Base-by-base conservation (phyloP, 2,888 invertebrate species). In the Heteromurus nitidus region DNA sequence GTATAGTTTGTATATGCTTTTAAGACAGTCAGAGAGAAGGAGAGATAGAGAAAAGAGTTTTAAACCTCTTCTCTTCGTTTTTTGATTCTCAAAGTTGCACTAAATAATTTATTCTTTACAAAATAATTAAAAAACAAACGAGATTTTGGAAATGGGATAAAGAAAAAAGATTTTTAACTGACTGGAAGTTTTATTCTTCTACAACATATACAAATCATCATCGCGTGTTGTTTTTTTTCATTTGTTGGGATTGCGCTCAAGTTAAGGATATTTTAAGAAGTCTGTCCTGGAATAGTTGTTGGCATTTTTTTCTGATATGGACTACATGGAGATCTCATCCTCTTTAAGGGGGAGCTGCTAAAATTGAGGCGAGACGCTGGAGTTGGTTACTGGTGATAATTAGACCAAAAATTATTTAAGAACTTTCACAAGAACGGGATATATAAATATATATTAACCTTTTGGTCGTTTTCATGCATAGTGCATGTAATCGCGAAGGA, bases 251-350 rank as follows among this genome's bases (percentile, higher is more conserved):
- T 47, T 67, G 65, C 3, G 65, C 65, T 76, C 76, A 67, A 67
- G 42, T 44, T 44, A 67, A n/a, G 20, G 24, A 60, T 60, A 69
- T 60, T 50, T n/a, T 58, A 24, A 60, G 42, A 62, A 60, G 65
- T 64, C 65, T 74, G 11, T 50, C 65, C 64, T 73, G 53, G 55
- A 44, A 30, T 42, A 53, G 9, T 69, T 77, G 60, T 69, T 77
- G 50, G 44, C 44, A 68, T 77, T 77, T n/a, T n/a, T n/a, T n/a
- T 77, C 47, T 77, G 69, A 68, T 44, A 77, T 77, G n/a, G n/a
- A n/a, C n/a, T n/a, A n/a, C n/a, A n/a, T n/a, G 69, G 77, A 77
- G 77, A 77, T 77, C 77, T 77, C 77, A 77, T 69, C 77, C 77
- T 77, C 77, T 62, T n/a, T n/a, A 53, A 44, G 47, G 77, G 69